Conservation (phyloP, 2,888 invertebrate genomes). For the Drosophila anomalata region DNA sequence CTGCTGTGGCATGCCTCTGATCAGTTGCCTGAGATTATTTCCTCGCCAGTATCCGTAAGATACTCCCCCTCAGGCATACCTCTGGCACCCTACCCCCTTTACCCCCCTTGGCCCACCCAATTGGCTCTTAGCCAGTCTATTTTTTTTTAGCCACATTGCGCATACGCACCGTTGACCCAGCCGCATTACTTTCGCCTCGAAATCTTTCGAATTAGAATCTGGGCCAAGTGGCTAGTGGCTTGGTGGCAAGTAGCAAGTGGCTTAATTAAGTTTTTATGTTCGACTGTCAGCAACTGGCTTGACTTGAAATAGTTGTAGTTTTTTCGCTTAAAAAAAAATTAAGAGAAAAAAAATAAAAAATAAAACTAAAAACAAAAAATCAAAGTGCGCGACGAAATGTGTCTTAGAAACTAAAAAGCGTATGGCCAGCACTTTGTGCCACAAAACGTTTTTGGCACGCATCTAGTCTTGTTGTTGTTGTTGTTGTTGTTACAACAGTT, state of each 20-base stretch:
- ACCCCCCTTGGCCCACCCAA: neutral
- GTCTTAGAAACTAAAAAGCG: conserved; percentile 58
- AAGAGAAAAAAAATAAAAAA: conserved; percentile 5
- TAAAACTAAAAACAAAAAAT: conserved; percentile 1
- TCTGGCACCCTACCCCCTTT: neutral
- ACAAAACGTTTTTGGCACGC: conserved; percentile 66
- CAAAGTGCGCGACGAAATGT: conserved; percentile 37
- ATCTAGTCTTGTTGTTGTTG: conserved; percentile 26
- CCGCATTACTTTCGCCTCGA: conserved; percentile 60
- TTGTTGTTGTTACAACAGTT: conserved; percentile 2
- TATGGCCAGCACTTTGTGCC: conserved; percentile 68
- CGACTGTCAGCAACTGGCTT: conserved; percentile 66
- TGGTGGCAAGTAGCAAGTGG: conserved; percentile 27
- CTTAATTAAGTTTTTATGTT: conserved; percentile 71
- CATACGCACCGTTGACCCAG: conserved; percentile 69
- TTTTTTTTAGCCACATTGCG: conserved; percentile 42
- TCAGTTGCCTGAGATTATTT: conserved; percentile 50
- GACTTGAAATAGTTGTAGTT: conserved; percentile 65
- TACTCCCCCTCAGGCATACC: conserved; percentile 1
- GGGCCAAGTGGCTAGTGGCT: neutral
- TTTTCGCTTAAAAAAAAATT: neutral
- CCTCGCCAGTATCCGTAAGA: conserved; percentile 5
- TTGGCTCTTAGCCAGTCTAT: conserved; percentile 40
- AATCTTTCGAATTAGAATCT: conserved; percentile 28
- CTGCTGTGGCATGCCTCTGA: conserved; percentile 53